Evolutionary conservation across 2,797 vertebrate species (phyloP), one percentile per base, ranked within the genome.

Genomic region (Lates japonicus): DNA sequence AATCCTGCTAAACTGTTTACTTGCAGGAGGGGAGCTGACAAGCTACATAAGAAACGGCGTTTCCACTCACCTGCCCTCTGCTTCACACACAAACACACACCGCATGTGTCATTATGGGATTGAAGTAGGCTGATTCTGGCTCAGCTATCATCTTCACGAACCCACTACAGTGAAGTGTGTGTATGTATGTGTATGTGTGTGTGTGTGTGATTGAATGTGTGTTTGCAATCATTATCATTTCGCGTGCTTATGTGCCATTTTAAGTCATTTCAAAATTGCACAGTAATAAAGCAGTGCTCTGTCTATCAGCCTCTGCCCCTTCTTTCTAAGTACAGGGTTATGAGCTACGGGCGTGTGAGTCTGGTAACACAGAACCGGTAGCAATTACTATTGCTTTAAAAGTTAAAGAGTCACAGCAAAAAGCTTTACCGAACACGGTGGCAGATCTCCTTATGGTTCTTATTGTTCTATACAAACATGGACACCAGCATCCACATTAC

Each of bases 71-170:
- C 65, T 88, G 71, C 84, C 81, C 84, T 73, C 76, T 82, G 71
- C 73, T 29, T 29, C 60, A 67, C 31, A 61, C 55, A 65, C 61
- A 79, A 12, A 70, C 35, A 64, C 61, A 69, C 69, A 76, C 67
- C 0, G 25, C 60, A 59, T 61, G 78, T 79, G 83, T 85, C 80
- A 86, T 88, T 85, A 86, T 66, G 64, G 64, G 76, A 65, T 31
- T 90, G 82, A 88, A 91, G 90, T 90, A 87, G 80, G 87, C 83
- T 78, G 84, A 87, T 90, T 92, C 83, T 87, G 85, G 87, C 89
- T 87, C 77, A 62, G 87, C 89, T 85, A 92, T 92, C 90, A 93
- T 88, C 88, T 80, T 70, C 89, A 91, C 75, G 89, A 92, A 92
- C 85, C 78, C 88, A 90, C 91, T 91, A 81, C 81, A 90, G 74